phyloP scores from a whole-genome alignment of 2,888 invertebrate species.

The Nemotelus pantherinus region DNA sequence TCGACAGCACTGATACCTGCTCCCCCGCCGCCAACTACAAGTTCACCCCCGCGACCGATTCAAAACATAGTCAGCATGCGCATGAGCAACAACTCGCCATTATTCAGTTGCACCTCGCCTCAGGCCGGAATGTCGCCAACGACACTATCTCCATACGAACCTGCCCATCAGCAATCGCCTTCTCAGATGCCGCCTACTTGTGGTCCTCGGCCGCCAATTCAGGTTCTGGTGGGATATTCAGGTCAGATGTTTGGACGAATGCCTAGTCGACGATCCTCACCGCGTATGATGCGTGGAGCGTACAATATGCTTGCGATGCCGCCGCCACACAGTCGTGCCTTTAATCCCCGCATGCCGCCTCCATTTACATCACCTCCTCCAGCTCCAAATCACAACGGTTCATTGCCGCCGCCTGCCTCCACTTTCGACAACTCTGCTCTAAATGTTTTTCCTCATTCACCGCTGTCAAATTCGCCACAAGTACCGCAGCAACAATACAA shows the following conservation, averaged over 20 bases:
- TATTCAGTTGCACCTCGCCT: conserved; percentile 28
- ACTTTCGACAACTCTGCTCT: neutral
- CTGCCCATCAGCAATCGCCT: neutral
- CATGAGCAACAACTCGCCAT: conserved; percentile 46
- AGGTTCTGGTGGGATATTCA: conserved; percentile 48
- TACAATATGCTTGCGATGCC: conserved; percentile 55
- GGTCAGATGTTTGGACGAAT: conserved; percentile 14
- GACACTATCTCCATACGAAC: neutral
- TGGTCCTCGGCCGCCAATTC: conserved; percentile 52
- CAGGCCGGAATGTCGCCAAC: conserved; percentile 52
- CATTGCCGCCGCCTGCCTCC: neutral
- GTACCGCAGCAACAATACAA: neutral
- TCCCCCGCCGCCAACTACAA: conserved; percentile 39
- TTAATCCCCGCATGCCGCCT: conserved; percentile 35
- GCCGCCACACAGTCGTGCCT: conserved; percentile 9
- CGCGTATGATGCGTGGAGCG: conserved; percentile 55
- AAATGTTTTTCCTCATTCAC: neutral
- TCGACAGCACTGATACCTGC: neutral
- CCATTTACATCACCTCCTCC: neutral
- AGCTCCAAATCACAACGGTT: neutral
- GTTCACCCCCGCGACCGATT: conserved; percentile 49
- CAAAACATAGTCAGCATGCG: conserved; percentile 51
- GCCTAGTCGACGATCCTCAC: conserved; percentile 48
- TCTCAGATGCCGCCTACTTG: neutral
- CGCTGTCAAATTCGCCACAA: no score